phyloP scores from a whole-genome alignment of 2,888 invertebrate species.

The Notodonta dromedarius region DNA sequence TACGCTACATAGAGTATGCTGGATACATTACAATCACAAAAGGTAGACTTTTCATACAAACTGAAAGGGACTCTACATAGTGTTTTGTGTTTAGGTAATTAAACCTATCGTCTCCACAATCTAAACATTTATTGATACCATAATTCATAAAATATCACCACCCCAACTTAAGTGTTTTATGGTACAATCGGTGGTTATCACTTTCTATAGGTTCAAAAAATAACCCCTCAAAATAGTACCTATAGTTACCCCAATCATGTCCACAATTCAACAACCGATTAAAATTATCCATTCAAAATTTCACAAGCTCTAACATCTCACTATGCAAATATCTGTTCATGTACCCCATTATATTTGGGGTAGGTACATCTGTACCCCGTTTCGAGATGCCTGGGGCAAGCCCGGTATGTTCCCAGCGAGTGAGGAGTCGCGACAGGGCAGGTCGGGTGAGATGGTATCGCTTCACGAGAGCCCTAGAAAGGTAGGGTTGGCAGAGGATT shows the following conservation, averaged over 20 bases:
- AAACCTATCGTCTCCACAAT: no score
- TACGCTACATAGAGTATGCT: background rate
- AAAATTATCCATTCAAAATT: background rate
- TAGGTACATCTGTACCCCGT: slow-evolving; percentile 5
- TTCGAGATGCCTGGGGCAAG: slow-evolving; percentile 15
- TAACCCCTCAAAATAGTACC: no score
- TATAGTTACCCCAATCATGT: no score
- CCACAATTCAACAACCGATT: background rate
- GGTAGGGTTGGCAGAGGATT: slow-evolving; percentile 18
- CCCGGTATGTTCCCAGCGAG: slow-evolving; percentile 37
- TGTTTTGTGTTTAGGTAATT: no score
- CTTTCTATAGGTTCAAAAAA: no score
- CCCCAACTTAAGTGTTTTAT: no score
- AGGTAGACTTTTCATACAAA: no score
- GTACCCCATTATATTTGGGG: background rate
- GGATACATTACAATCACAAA: no score
- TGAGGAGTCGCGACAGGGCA: slow-evolving; percentile 57
- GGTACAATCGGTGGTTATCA: no score
- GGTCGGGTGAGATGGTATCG: slow-evolving; percentile 75
- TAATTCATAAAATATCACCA: no score
- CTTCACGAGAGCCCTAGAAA: slow-evolving; percentile 47
- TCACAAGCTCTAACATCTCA: background rate
- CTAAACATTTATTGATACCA: no score
- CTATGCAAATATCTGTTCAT: background rate
- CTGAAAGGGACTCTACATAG: no score